Conservation (phyloP, 2,888 invertebrate genomes). For the Tribolium freemani region DNA sequence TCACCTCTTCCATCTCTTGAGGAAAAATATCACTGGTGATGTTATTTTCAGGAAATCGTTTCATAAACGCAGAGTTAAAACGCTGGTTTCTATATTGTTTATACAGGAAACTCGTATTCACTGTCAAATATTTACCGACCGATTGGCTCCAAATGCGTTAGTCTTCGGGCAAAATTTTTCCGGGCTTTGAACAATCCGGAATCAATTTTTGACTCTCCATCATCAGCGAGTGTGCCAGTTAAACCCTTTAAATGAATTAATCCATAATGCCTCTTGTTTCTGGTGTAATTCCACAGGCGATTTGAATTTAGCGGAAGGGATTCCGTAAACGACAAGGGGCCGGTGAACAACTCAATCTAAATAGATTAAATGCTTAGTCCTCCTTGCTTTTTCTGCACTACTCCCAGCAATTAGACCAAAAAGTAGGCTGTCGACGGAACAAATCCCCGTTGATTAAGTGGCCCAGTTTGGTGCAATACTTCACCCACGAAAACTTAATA, state of each 20-base stretch:
- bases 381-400: not conserved
- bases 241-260: conserved; percentile 31
- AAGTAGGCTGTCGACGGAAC: not conserved
- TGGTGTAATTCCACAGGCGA: conserved; percentile 36
- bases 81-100: conserved; percentile 17
- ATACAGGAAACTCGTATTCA: conserved; percentile 19
- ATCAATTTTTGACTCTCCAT: not conserved
- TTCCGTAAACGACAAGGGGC: conserved; percentile 7
- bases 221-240: not conserved
- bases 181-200: not conserved
- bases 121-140: conserved; percentile 19
- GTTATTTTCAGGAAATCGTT: not conserved
- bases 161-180: not conserved
- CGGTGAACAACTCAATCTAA: conserved; percentile 32
- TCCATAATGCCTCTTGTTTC: conserved; percentile 33
- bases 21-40: not conserved
- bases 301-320: conserved; percentile 32
- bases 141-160: not conserved
- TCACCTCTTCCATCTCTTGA: not conserved
- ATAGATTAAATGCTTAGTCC: conserved; percentile 28
- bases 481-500: conserved; percentile 26
- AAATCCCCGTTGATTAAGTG: conserved; percentile 15
- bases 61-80: conserved; percentile 1
- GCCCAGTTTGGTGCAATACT: conserved; percentile 11
- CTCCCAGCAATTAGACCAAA: not conserved